Evolutionary conservation across 1,140 invertebrate species (phyloP).

Genomic region (Heliconius hewitsoni): DNA sequence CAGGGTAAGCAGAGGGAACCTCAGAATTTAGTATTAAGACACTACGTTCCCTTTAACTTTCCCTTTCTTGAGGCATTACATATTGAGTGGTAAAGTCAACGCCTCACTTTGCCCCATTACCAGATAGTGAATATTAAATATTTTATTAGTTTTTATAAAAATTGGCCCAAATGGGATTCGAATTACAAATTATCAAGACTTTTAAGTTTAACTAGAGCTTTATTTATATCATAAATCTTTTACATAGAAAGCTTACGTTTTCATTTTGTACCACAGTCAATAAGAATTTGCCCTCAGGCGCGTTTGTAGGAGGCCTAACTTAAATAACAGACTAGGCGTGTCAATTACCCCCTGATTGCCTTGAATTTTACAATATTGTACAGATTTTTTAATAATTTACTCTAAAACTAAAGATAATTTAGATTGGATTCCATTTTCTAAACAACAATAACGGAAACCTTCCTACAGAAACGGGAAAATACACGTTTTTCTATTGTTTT

Average conservation of each 20-base stretch:
- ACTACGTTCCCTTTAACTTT: background rate
- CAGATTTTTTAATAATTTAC: too few species aligned
- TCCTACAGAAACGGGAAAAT: too few species aligned
- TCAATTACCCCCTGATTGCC: slow-evolving; percentile 47
- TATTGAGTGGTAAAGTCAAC: too few species aligned
- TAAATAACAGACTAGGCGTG: slow-evolving; percentile 49
- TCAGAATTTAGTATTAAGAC: background rate
- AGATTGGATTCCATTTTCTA: too few species aligned
- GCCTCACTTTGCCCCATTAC: too few species aligned
- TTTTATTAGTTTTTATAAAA: too few species aligned
- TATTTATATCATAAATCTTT: background rate
- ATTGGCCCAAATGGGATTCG: background rate
- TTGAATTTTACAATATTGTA: slow-evolving; percentile 28
- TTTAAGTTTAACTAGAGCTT: background rate
- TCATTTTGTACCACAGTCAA: slow-evolving; percentile 38
- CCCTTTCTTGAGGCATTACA: too few species aligned
- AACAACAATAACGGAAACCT: too few species aligned
- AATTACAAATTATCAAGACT: background rate
- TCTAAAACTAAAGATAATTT: too few species aligned
- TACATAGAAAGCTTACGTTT: background rate
- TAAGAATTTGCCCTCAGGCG: slow-evolving; percentile 48
- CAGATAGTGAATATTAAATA: too few species aligned
- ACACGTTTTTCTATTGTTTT: background rate
- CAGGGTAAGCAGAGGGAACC: too few species aligned
- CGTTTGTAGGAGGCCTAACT: slow-evolving; percentile 40